A percentile compares a stretch with the other conserved stretches of the same genome.
These are phyloP conservation scores for Telmatochromis sp. DNA, from an alignment of 2,113 vertebrate species.

Conservation along the genomic window DNA sequence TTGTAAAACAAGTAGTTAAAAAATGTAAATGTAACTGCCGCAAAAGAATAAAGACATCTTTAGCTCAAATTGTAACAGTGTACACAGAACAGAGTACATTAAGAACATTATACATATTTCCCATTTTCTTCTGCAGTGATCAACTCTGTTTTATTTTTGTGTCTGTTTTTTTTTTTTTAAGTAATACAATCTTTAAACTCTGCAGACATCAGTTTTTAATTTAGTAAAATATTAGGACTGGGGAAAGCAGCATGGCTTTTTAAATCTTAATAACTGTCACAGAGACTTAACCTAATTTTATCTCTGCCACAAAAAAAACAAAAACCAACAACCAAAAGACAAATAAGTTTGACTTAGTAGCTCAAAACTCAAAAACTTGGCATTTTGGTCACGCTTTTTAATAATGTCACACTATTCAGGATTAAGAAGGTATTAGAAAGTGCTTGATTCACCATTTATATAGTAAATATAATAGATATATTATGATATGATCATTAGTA, in stretches of 20 bases:
- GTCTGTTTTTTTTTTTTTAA: neutral
- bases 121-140: neutral
- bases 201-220: neutral
- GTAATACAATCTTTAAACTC: neutral
- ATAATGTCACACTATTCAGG: neutral
- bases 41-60: constrained; percentile 27
- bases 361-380: neutral
- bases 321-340: rapidly evolving
- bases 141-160: neutral
- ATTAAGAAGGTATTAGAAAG: neutral
- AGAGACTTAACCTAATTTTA: neutral
- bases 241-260: neutral
- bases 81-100: constrained; percentile 25
- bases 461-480: neutral
- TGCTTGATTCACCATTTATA: neutral
- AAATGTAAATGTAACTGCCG: constrained; percentile 18
- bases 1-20: constrained; percentile 25
- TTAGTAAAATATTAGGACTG: neutral
- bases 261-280: neutral
- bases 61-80: constrained; percentile 39
- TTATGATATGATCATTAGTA: neutral
- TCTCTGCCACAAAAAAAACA: neutral
- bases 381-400: neutral
- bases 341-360: neutral
- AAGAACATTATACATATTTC: constrained; percentile 20